Conservation (phyloP, 2,113 vertebrate genomes). For the Ardeotis arabs region DNA sequence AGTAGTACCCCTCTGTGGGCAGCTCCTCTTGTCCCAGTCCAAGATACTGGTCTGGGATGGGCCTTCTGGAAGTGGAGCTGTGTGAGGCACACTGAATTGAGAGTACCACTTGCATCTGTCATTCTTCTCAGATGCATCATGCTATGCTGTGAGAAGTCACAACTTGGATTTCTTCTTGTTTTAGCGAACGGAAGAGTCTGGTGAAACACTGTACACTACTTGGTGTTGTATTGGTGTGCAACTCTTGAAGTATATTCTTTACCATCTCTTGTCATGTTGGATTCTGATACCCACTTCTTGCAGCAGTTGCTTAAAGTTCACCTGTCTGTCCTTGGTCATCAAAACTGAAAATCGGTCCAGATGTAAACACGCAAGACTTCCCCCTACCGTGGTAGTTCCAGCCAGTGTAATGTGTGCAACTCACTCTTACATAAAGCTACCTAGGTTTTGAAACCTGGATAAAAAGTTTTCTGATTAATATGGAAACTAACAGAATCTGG, state of each 20-base stretch:
- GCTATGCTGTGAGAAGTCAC: neutral
- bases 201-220: neutral
- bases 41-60: neutral
- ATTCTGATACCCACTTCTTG: accelerated
- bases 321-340: neutral
- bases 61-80: neutral
- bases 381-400: neutral
- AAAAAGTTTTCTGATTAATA: neutral
- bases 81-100: accelerated
- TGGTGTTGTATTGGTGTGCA: accelerated
- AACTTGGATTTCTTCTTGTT: neutral
- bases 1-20: neutral
- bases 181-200: accelerated
- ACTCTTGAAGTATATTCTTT: neutral
- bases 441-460: neutral
- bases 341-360: neutral
- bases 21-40: neutral
- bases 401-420: accelerated
- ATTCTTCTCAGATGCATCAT: accelerated
- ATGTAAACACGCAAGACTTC: neutral
- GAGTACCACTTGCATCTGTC: accelerated
- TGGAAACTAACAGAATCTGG: neutral
- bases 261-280: neutral
- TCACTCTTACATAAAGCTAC: neutral
- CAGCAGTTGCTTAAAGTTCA: neutral